Conservation (phyloP, 2,888 invertebrate genomes). For the Leptodirus hochenwartii region DNA sequence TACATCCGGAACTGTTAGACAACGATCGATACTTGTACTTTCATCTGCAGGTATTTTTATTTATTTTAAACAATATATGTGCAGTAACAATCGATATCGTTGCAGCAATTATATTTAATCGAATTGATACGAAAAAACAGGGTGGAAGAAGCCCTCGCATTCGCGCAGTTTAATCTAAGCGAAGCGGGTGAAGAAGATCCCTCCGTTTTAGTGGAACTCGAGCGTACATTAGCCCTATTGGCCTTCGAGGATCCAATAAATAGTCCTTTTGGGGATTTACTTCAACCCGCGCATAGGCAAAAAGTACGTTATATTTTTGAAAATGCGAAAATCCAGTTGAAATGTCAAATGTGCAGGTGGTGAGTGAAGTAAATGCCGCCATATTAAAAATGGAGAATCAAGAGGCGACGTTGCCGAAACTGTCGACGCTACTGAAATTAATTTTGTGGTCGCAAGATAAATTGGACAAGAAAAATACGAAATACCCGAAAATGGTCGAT, state of each 20-base stretch:
- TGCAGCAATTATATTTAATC: conserved; percentile 73
- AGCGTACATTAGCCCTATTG: conserved; percentile 81
- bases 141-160: conserved; percentile 74
- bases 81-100: conserved; percentile 11
- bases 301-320: conserved; percentile 35
- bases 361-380: conserved; percentile 95
- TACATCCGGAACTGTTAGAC: conserved; percentile 88
- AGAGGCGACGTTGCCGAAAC: conserved; percentile 76
- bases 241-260: conserved; percentile 93
- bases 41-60: conserved; percentile 57
- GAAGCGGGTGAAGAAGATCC: conserved; percentile 77
- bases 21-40: conserved; percentile 92
- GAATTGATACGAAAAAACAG: conserved; percentile 71
- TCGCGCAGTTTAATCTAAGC: conserved; percentile 77
- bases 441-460: conserved; percentile 94
- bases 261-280: conserved; percentile 87
- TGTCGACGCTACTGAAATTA: conserved; percentile 79
- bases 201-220: conserved; percentile 57
- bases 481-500: conserved; percentile 86
- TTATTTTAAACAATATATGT: conserved; percentile 4
- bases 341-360: conserved; percentile 41
- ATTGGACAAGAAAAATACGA: conserved; percentile 84
- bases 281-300: conserved; percentile 86
- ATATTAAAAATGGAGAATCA: conserved; percentile 86
- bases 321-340: not conserved